Evolutionary conservation across 35 echinoderm and acorn worm species (phyloP).

Genomic region (Stichopus chloronotus): DNA sequence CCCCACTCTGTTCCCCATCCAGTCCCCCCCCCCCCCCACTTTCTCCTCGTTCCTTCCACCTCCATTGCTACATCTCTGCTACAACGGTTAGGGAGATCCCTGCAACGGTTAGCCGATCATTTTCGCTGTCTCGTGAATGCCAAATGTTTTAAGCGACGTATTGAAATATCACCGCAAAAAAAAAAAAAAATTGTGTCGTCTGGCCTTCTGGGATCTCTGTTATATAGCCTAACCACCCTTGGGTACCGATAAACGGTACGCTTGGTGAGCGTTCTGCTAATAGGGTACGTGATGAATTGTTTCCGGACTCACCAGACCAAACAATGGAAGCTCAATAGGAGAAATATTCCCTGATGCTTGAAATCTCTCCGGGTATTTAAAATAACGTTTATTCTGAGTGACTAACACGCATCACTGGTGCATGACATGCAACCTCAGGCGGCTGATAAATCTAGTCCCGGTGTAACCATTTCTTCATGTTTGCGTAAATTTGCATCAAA

Average conservation of each 20-base stretch:
- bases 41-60: not conserved
- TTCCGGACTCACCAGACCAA: conserved; percentile 25
- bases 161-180: no score
- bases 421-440: conserved; percentile 13
- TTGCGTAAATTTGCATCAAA: not conserved
- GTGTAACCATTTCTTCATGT: not conserved
- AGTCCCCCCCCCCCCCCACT: not conserved
- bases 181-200: no score
- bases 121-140: no score
- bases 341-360: not conserved
- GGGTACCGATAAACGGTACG: no score
- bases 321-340: conserved; percentile 1
- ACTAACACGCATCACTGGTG: not conserved
- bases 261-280: not conserved
- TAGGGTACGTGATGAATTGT: not conserved
- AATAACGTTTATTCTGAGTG: not conserved
- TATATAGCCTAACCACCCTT: not conserved
- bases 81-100: no score
- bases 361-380: not conserved
- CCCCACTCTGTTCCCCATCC: not conserved
- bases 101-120: no score
- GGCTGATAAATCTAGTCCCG: not conserved
- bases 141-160: no score
- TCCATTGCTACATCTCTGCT: not conserved
- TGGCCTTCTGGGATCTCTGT: not conserved